Evolutionary conservation across 2,888 invertebrate species (phyloP), one percentile per base, ranked within the genome.

Genomic region (Zhuqinia jingwanae): DNA sequence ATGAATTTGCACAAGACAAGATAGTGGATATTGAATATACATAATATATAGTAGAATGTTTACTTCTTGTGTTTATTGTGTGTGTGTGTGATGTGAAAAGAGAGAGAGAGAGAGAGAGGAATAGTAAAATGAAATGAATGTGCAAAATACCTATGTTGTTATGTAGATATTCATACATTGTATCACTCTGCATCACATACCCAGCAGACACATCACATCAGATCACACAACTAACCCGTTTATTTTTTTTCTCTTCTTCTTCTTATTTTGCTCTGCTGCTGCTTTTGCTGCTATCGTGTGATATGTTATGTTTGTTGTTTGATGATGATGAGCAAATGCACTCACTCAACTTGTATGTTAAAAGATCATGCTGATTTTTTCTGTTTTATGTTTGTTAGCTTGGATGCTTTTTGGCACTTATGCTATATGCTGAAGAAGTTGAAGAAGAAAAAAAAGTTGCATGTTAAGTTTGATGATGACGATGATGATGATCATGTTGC

Each of bases 151-250:
- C 45, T 68, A 50, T 45, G 3, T 8, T 45, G 22, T 70, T 68
- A 45, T 73, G 50, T 53, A 73, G 53, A 73, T 27, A 53, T 73
- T 17, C 27, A 27, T 73, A 73, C 50, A 17, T 68, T 27, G n/a
- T 50, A 53, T 50, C n/a, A n/a, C n/a, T n/a, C n/a, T n/a, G n/a
- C n/a, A n/a, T n/a, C n/a, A 36, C 36, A 75, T 20, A 75, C 30
- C 27, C 13, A 56, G 22, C 22, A 75, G 2, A 30, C 30, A 30
- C 10, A 25, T n/a, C 30, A 36, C 36, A 75, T n/a, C 75, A 30
- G 15, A 42, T 15, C 25, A n/a, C 75, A 75, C 81, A 73, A 58
- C 60, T 73, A 81, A 81, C 81, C 81, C 70, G 81, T 81, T 80
- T 81, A 25, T 70, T 80, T 50, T 17, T 56, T 27, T 42, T 11